Conservation (phyloP, 2,888 invertebrate genomes). For the Acanthacorydalis orientalis region DNA sequence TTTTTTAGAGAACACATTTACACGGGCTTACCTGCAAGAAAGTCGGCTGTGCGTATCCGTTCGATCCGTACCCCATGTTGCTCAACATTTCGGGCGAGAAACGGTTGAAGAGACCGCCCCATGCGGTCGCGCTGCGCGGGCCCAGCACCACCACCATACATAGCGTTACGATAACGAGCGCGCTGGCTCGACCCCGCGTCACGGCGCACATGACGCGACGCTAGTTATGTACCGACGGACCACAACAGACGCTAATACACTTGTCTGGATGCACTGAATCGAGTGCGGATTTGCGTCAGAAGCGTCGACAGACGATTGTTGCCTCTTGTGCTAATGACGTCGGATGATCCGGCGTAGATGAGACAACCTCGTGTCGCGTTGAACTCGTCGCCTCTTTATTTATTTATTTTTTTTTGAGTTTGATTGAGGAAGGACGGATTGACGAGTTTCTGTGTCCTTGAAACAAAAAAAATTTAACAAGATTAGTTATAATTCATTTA, state of each 20-base stretch:
- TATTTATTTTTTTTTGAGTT: too few species aligned
- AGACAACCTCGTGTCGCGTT: too few species aligned
- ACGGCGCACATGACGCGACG: not conserved
- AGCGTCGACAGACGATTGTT: too few species aligned
- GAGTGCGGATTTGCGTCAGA: too few species aligned
- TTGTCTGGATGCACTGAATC: not conserved
- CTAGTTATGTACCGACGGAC: not conserved
- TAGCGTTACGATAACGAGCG: slow-evolving; percentile 8
- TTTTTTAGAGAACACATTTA: too few species aligned
- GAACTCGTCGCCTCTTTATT: too few species aligned
- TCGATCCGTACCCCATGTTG: slow-evolving; percentile 61
- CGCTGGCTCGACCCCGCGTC: slow-evolving; percentile 1
- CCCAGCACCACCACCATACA: slow-evolving; percentile 14
- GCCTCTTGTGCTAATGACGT: too few species aligned
- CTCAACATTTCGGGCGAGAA: slow-evolving; percentile 75
- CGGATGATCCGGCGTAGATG: too few species aligned
- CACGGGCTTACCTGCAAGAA: slow-evolving; percentile 29
- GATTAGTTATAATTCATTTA: too few species aligned
- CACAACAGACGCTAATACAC: not conserved
- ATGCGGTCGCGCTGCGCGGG: slow-evolving; percentile 34
- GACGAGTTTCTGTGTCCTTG: too few species aligned
- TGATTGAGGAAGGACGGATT: too few species aligned
- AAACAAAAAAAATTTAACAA: too few species aligned
- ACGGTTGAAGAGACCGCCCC: slow-evolving; percentile 73
- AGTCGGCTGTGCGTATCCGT: slow-evolving; percentile 28